These are phyloP conservation scores for Lycorma delicatula DNA, from an alignment of 1,140 invertebrate genomes.

Conservation along the genomic window DNA sequence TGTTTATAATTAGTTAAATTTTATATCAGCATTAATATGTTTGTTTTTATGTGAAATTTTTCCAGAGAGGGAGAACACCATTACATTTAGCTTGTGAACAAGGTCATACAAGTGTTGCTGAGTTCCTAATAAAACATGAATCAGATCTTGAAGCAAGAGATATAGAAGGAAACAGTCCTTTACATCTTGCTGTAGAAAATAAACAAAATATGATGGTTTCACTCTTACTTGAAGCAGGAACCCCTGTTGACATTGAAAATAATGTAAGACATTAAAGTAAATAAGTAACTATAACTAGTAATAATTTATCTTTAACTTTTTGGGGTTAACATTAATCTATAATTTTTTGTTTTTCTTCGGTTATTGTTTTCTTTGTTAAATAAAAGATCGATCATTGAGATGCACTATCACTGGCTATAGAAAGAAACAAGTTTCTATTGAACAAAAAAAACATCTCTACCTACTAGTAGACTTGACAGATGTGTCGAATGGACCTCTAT, in stretches of 20 bases:
- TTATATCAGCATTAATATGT: no score
- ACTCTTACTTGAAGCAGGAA: constrained; percentile 50
- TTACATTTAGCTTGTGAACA: constrained; percentile 65
- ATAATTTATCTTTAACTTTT: no score
- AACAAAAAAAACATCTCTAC: no score
- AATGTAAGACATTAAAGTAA: constrained; percentile 36
- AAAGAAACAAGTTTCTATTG: no score
- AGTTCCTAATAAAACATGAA: constrained; percentile 42
- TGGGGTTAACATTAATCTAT: no score
- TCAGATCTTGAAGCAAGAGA: constrained; percentile 53
- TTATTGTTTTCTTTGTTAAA: constrained; percentile 11
- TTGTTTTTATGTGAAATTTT: no score
- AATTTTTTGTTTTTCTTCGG: constrained; percentile 1
- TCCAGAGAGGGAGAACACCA: constrained; percentile 54
- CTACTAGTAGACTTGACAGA: no score
- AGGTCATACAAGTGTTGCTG: constrained; percentile 57
- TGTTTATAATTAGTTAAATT: no score
- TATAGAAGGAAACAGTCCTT: constrained; percentile 64
- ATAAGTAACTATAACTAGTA: no score
- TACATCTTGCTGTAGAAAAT: constrained; percentile 73
- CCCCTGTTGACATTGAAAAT: constrained; percentile 48
- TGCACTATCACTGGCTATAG: no score
- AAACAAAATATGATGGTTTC: constrained; percentile 65
- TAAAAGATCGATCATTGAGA: no score
- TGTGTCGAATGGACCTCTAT: no score